Conservation (phyloP, 2,888 invertebrate species). For the Chalcosyrphus nemorum region DNA sequence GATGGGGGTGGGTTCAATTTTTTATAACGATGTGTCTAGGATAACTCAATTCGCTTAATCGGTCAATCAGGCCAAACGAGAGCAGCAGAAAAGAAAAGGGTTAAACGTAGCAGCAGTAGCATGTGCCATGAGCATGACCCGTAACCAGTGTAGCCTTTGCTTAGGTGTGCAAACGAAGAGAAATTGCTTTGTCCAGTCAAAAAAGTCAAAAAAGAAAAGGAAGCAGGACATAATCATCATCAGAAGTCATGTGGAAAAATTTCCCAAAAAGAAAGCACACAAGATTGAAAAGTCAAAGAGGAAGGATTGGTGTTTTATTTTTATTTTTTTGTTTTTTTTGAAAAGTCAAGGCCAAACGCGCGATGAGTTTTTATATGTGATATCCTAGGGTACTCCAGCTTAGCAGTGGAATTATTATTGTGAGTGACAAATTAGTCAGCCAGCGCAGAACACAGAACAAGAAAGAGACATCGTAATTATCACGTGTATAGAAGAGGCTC, state of each 20-base stretch:
- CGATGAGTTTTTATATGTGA: constrained; percentile 11
- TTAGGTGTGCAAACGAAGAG: constrained; percentile 19
- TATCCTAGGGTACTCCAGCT: constrained; percentile 21
- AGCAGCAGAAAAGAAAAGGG: too few relatives aligned
- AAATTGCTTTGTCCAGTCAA: constrained; percentile 16
- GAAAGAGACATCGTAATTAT: constrained; percentile 26
- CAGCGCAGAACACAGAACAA: constrained; percentile 10
- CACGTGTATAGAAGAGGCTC: constrained; percentile 50
- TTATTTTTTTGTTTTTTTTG: neutral
- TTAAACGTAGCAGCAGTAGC: constrained; percentile 25
- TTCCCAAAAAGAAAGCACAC: neutral
- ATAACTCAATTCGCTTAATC: constrained; percentile 64
- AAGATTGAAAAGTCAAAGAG: constrained; percentile 1
- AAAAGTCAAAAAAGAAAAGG: too few relatives aligned
- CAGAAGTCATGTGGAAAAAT: neutral
- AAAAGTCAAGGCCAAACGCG: constrained; percentile 27
- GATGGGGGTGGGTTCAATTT: constrained; percentile 21
- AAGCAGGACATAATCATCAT: constrained; percentile 2
- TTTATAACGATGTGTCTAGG: constrained; percentile 56
- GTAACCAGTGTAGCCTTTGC: neutral
- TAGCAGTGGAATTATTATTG: constrained; percentile 22
- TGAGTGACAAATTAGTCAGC: constrained; percentile 57
- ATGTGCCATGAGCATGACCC: constrained; percentile 23
- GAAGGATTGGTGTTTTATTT: neutral
- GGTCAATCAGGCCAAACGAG: constrained; percentile 54